These are phyloP conservation scores for Coronaproctus castanopsis DNA, from an alignment of 2,888 invertebrate species.

Conservation along the genomic window DNA sequence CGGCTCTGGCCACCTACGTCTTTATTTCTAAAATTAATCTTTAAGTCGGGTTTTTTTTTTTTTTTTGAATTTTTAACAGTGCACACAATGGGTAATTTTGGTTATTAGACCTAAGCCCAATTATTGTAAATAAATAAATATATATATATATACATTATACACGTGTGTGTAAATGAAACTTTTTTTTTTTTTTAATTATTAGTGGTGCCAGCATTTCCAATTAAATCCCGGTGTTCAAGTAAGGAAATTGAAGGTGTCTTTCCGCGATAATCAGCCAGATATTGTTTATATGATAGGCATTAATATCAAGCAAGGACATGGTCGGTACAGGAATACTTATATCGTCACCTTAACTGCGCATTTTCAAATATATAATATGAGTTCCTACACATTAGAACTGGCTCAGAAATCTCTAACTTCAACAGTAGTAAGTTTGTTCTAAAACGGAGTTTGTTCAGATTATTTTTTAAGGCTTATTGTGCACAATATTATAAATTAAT, in stretches of 20 bases:
- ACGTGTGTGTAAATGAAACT: too few species aligned
- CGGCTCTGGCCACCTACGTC: too few species aligned
- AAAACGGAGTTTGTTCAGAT: too few species aligned
- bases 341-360: slow-evolving; percentile 83
- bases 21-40: too few species aligned
- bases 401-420: slow-evolving; percentile 70
- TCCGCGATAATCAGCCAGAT: slow-evolving; percentile 39
- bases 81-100: too few species aligned
- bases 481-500: too few species aligned
- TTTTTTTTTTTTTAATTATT: slow-evolving; percentile 4
- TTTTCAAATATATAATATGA: slow-evolving; percentile 82
- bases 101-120: too few species aligned
- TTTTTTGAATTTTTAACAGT: too few species aligned
- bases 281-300: slow-evolving; percentile 71
- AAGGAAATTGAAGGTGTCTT: slow-evolving; percentile 38
- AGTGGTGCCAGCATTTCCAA: slow-evolving; percentile 55
- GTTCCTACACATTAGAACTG: slow-evolving; percentile 51
- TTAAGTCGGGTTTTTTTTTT: too few species aligned
- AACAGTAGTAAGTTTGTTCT: slow-evolving; percentile 39
- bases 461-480: too few species aligned
- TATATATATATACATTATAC: too few species aligned
- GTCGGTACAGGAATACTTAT: slow-evolving; percentile 71
- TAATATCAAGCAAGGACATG: slow-evolving; percentile 67
- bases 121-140: too few species aligned
- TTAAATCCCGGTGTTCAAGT: slow-evolving; percentile 59